A percentile compares a stretch with the other conserved stretches of the same genome.
Conservation (phyloP, 2,113 vertebrate species). For the Hippocampus guttulatus region DNA sequence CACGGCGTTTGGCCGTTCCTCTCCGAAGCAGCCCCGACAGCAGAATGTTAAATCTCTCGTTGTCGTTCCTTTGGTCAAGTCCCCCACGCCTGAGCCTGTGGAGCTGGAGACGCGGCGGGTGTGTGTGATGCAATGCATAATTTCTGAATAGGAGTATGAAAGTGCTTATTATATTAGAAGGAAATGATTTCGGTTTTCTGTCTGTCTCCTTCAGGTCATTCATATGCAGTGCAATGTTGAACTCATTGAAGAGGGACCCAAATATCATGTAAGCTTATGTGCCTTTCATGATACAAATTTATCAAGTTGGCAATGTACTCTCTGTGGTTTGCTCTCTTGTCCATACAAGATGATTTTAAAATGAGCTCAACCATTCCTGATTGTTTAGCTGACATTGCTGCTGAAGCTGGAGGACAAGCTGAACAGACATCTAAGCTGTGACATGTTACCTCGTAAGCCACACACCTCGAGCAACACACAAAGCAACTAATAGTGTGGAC, state of each 20-base stretch:
- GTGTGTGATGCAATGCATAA: constrained; percentile 13
- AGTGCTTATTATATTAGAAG: neutral
- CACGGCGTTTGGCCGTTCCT: constrained; percentile 86
- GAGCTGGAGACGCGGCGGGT: constrained; percentile 96
- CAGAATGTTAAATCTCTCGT: constrained; percentile 85
- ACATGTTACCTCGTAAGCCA: constrained; percentile 82
- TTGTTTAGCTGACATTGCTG: constrained; percentile 83
- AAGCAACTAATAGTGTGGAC: neutral
- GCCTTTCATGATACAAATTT: neutral
- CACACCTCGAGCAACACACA: neutral
- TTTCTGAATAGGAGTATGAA: neutral
- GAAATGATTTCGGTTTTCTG: neutral
- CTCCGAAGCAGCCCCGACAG: constrained; percentile 87
- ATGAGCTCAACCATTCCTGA: neutral
- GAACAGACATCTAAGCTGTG: constrained; percentile 97
- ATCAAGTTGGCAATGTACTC: neutral
- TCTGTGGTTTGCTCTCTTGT: neutral
- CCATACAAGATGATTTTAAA: neutral
- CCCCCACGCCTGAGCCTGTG: constrained; percentile 89
- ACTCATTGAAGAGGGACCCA: constrained; percentile 87
- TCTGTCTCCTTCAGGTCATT: constrained; percentile 75
- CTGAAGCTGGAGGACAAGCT: constrained; percentile 98
- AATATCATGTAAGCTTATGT: constrained; percentile 79
- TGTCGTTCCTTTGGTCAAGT: constrained; percentile 85
- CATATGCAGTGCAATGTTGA: constrained; percentile 97